Conservation (phyloP, 1,140 invertebrate genomes). For the Anastrepha obliqua region DNA sequence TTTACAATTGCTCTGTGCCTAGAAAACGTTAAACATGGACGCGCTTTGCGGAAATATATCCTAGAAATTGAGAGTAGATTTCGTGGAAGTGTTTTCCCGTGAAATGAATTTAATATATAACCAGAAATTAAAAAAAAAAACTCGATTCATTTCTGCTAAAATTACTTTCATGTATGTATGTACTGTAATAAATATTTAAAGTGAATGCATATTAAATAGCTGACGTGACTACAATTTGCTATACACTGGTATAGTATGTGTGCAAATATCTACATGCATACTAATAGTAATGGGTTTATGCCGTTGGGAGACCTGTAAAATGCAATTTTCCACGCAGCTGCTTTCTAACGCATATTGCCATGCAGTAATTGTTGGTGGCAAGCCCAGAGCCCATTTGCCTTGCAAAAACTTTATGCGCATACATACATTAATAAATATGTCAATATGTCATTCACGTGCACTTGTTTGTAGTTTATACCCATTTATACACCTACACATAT, state of each 20-base stretch:
- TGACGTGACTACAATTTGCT: slow-evolving; percentile 46
- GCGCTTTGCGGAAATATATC: too few species aligned
- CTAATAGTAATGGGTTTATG: slow-evolving; percentile 29
- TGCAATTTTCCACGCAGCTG: slow-evolving; percentile 51
- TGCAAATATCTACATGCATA: background rate
- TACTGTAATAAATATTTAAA: slow-evolving; percentile 34
- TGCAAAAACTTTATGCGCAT: background rate
- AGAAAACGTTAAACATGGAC: too few species aligned
- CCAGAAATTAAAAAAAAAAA: background rate
- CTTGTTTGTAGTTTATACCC: background rate
- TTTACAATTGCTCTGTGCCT: too few species aligned
- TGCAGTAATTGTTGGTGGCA: slow-evolving; percentile 19
- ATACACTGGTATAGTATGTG: background rate
- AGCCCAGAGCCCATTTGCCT: slow-evolving; percentile 22
- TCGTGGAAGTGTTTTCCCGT: too few species aligned
- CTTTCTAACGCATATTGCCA: slow-evolving; percentile 42
- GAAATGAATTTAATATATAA: too few species aligned
- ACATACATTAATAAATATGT: background rate
- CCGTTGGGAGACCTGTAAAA: slow-evolving; percentile 48
- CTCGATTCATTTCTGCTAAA: slow-evolving; percentile 1
- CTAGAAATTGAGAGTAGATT: too few species aligned
- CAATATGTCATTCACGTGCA: background rate
- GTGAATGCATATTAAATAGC: background rate
- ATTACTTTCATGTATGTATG: background rate
- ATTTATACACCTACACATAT: background rate